Evolutionary conservation across 92 coral and sea anemone genomes (phyloP), one percentile per base, ranked within the genome.

Genomic region (Phenganax subtilis): DNA sequence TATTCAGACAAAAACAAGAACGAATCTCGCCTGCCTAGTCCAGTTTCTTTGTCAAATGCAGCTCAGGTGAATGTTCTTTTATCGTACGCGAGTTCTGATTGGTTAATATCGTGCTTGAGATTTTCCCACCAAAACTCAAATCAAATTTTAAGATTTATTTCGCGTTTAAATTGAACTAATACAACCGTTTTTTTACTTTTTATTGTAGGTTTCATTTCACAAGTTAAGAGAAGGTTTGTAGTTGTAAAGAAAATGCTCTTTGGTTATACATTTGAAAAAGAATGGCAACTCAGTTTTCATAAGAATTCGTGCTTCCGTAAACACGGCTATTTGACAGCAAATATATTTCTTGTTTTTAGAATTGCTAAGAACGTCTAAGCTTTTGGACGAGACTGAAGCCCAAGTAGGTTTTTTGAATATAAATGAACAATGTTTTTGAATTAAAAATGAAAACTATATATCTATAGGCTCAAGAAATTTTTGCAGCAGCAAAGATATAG

Each of bases 11-110:
- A 79, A 10, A 54, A 12, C 44, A 64, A 64, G 63, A 92, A 89
- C 5, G 99, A 96, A 62, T 92, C 78, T 81, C 84, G 85, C 15
- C 78, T 96, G 59, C 99, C 99, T 53, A 93, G 93, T 80, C 96
- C 97, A 83, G 91, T 90, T 80, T 81, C 88, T 59, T 83, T 96
- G 77, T 69, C 89, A 14, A 93, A 93, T n/a, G 99, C 96, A 57
- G 87, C 97, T 80, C 99, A 96, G 94, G 94, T 90, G 75, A 20
- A 6, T 12, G 65, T 55, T 3, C 67, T 61, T 28, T 61, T 8
- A 61, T 61, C 6, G 67, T 61, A 6, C 17, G 7, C n/a, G 7
- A 14, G 67, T 17, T 61, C 27, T 28, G 8, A 61, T 61, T 37
- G 47, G 47, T 37, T 37, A 37, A 37, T 37, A 37, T 37, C 47